Base-by-base conservation (phyloP, 92 coral and sea anemone species). In the Zoanthus sansibaricus region DNA sequence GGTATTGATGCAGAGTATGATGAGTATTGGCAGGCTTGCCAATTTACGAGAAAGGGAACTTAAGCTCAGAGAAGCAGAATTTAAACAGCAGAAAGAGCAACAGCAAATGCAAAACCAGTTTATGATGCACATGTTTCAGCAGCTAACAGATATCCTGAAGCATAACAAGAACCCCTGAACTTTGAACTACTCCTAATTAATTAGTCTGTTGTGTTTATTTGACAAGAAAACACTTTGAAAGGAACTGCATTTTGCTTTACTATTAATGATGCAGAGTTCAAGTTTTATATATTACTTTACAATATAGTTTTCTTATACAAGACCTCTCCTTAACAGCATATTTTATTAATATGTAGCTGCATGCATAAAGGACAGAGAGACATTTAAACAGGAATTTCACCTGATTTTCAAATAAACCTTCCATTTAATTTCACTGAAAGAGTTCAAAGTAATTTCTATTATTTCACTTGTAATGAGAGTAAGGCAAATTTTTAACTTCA, bases 1-100 rank as follows among this genome's bases (percentile, higher is more conserved):
- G 88, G 88, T 14, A 72, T 84, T 52, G 79, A 83, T 83, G 87
- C 87, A 70, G 87, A 83, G 42, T 83, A 83, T 83, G 87, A 72
- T 67, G 87, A 51, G 79, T 64, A 17, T 68, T 68, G 72, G 72
- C 42, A 68, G 54, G 79, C 67, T 64, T 69, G 87, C 76, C 88
- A 72, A 55, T 44, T 72, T 80, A 59, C 86, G 75, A 59, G 86
- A 80, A 72, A 80, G 86, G 70, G 75, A 54, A 69, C 75, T 80
- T 56, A 69, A 80, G 70, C 75, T 80, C 46, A 80, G 86, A 80
- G 86, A 80, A 72, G 86, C 86, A 45, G 86, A 80, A 62, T 31
- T 80, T 17, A 80, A 72, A 54, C 86, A 62, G 64, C 64, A 58
- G 42, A 0, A 37, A 37, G 64, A 58, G 18, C 64, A 58, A 58